A percentile compares a stretch with the other conserved stretches of the same genome.
Conservation (phyloP, 2,797 vertebrate genomes). For the Lagodon rhomboides region DNA sequence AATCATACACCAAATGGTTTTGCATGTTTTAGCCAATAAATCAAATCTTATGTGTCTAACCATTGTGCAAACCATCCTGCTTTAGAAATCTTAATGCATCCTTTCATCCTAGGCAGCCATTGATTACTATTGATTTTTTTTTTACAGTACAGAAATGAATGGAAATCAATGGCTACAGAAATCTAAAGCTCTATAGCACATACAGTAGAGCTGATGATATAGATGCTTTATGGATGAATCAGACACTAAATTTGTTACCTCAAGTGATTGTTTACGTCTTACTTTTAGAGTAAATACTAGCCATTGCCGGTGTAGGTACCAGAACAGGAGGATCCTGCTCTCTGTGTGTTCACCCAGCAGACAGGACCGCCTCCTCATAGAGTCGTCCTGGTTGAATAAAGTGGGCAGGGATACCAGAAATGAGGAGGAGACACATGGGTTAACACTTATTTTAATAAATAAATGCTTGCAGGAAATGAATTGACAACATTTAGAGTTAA, state of each 20-base stretch:
- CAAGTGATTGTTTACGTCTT: not conserved
- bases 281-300: not conserved
- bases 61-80: not conserved
- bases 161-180: not conserved
- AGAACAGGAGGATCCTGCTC: no score
- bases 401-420: no score
- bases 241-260: not conserved
- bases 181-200: not conserved
- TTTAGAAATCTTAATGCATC: not conserved
- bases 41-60: not conserved
- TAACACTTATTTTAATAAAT: no score
- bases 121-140: constrained; percentile 10
- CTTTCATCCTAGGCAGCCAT: not conserved
- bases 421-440: no score
- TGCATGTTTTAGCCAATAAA: not conserved
- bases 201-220: no score
- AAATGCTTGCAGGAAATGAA: no score
- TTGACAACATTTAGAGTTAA: no score
- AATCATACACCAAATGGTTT: not conserved
- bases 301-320: no score
- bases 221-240: not conserved
- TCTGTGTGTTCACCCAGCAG: no score
- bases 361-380: no score
- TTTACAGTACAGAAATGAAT: not conserved
- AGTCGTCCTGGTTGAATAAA: no score